A percentile compares a stretch with the other conserved stretches of the same genome.
These are phyloP conservation scores for Peromyscus polionotus DNA, from an alignment of 2,113 vertebrate genomes.

Conservation along the genomic window DNA sequence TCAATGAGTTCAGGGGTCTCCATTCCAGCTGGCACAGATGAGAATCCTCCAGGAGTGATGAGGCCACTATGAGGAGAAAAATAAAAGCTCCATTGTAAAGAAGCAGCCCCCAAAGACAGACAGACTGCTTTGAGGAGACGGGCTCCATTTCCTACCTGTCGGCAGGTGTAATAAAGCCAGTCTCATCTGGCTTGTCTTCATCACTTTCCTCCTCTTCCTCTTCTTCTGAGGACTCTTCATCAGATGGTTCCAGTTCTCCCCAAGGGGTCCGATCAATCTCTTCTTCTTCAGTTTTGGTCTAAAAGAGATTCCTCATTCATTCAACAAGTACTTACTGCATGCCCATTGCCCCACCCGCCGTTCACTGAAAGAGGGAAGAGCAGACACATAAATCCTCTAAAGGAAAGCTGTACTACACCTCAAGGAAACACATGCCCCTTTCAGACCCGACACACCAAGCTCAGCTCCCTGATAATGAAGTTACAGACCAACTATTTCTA, in stretches of 20 bases:
- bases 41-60: conserved; percentile 96
- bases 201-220: conserved; percentile 97
- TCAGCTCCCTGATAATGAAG: background rate
- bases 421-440: background rate
- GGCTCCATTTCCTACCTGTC: conserved; percentile 89
- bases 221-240: conserved; percentile 95
- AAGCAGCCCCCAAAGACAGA: background rate
- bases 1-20: conserved; percentile 96
- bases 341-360: background rate
- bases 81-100: background rate
- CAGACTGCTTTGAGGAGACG: background rate
- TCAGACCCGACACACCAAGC: background rate
- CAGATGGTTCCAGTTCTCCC: conserved; percentile 96
- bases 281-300: conserved; percentile 95
- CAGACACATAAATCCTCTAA: background rate
- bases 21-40: conserved; percentile 95
- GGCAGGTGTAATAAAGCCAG: conserved; percentile 95
- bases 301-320: conserved; percentile 29
- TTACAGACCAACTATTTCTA: background rate
- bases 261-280: conserved; percentile 94
- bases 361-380: background rate
- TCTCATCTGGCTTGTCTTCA: conserved; percentile 96
- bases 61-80: conserved; percentile 88
- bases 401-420: background rate
- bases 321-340: background rate